Conservation (phyloP, 2,888 invertebrate genomes). For the Desoria tigrina region DNA sequence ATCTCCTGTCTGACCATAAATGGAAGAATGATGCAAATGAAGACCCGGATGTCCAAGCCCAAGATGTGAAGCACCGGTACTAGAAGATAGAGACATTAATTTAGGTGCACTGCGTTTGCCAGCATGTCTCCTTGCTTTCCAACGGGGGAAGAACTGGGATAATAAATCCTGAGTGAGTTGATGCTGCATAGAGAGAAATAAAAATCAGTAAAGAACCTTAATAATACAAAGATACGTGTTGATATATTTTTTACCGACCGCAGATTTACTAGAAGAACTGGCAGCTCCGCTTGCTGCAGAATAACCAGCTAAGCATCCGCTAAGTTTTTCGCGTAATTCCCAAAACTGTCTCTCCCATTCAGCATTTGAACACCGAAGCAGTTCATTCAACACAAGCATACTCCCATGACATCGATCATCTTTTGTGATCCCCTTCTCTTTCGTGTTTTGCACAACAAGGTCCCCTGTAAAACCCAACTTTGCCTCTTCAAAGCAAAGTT, state of each 20-base stretch:
- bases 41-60: slow-evolving; percentile 20
- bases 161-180: slow-evolving; percentile 39
- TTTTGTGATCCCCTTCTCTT: slow-evolving; percentile 75
- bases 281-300: slow-evolving; percentile 32
- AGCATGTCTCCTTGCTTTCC: slow-evolving; percentile 41
- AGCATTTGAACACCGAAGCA: slow-evolving; percentile 85
- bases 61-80: slow-evolving; percentile 28
- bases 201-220: neutral
- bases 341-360: slow-evolving; percentile 81
- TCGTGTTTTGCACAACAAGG: slow-evolving; percentile 67
- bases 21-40: slow-evolving; percentile 35
- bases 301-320: slow-evolving; percentile 37
- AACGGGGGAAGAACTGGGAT: slow-evolving; percentile 42
- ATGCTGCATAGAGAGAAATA: slow-evolving; percentile 13
- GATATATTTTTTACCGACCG: slow-evolving; percentile 12
- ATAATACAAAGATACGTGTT: neutral
- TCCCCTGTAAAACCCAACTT: slow-evolving; percentile 78
- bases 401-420: slow-evolving; percentile 94
- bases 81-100: slow-evolving; percentile 26
- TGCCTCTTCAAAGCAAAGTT: slow-evolving; percentile 89
- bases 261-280: slow-evolving; percentile 31
- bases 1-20: slow-evolving; percentile 36
- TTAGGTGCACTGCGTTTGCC: slow-evolving; percentile 37
- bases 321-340: slow-evolving; percentile 65
- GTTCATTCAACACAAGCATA: slow-evolving; percentile 87